Conservation (phyloP, 1,140 invertebrate genomes). For the Drosophila repleta region DNA sequence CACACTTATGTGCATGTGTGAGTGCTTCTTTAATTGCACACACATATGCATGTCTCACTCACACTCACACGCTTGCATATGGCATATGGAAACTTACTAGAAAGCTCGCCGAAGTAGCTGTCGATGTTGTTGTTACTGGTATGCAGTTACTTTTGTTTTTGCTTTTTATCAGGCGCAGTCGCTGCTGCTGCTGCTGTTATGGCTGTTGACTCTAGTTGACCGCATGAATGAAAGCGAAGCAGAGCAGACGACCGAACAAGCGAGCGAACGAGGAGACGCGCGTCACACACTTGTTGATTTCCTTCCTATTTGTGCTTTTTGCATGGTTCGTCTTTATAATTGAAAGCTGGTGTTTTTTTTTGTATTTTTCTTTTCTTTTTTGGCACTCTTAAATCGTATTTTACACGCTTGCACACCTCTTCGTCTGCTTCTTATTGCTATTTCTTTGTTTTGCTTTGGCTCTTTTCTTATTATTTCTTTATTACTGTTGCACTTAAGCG, state of each 20-base stretch:
- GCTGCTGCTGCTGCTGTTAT: slow-evolving; percentile 31
- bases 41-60: not conserved
- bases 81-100: slow-evolving; percentile 41
- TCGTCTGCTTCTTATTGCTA: slow-evolving; percentile 17
- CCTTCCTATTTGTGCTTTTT: slow-evolving; percentile 49
- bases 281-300: slow-evolving; percentile 78
- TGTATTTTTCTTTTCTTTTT: not conserved
- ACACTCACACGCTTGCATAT: slow-evolving; percentile 1
- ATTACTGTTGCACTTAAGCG: slow-evolving; percentile 63
- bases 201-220: slow-evolving; percentile 64
- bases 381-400: slow-evolving; percentile 49
- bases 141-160: slow-evolving; percentile 37
- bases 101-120: slow-evolving; percentile 35
- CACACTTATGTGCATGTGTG: not conserved
- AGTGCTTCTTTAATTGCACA: not conserved
- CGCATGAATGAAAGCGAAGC: slow-evolving; percentile 75
- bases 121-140: slow-evolving; percentile 19
- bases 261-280: slow-evolving; percentile 17
- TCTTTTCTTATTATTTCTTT: slow-evolving; percentile 21
- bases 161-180: slow-evolving; percentile 41
- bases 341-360: slow-evolving; percentile 39
- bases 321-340: slow-evolving; percentile 52
- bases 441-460: slow-evolving; percentile 57
- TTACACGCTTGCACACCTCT: slow-evolving; percentile 38
- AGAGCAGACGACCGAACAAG: slow-evolving; percentile 42